These are phyloP conservation scores for Melanotaenia pygmaea DNA, from an alignment of 2,797 vertebrate genomes.

Conservation along the genomic window DNA sequence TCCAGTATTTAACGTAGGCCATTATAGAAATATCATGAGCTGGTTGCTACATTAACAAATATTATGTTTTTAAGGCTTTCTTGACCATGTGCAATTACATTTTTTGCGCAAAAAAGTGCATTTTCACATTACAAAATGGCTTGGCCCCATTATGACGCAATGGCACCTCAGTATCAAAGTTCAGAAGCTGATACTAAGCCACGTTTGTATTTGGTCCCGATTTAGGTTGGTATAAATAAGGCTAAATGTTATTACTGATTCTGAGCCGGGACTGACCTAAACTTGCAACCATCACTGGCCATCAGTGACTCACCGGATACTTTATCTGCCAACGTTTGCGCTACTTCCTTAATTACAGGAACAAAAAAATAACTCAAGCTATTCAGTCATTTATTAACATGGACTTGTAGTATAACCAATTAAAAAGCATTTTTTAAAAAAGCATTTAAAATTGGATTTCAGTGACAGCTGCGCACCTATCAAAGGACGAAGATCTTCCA, in stretches of 20 bases:
- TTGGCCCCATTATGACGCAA: not conserved
- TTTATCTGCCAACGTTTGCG: not conserved
- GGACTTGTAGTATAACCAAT: not conserved
- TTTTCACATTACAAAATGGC: not conserved
- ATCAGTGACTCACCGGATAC: not conserved
- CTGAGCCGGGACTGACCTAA: not conserved
- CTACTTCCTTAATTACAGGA: not conserved
- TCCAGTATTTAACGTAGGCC: not conserved
- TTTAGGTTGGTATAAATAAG: not conserved
- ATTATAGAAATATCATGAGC: not conserved
- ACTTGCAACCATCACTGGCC: not conserved
- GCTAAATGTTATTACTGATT: not conserved
- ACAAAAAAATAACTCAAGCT: not conserved
- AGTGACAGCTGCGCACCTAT: conserved; percentile 80
- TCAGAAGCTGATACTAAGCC: not conserved
- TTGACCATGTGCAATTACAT: not conserved
- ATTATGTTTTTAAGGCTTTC: not conserved
- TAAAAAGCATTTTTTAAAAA: not conserved
- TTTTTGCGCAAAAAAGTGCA: not conserved
- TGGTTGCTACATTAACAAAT: not conserved
- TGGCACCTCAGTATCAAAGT: not conserved
- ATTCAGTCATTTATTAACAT: not conserved
- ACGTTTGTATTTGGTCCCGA: not conserved
- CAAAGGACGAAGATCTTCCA: conserved; percentile 82
- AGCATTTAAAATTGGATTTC: not conserved